Percentiles rank a stretch among this genome's conserved stretches.
These are phyloP conservation scores for Deilephila porcellus DNA, from an alignment of 2,888 invertebrate genomes.

Conservation along the genomic window DNA sequence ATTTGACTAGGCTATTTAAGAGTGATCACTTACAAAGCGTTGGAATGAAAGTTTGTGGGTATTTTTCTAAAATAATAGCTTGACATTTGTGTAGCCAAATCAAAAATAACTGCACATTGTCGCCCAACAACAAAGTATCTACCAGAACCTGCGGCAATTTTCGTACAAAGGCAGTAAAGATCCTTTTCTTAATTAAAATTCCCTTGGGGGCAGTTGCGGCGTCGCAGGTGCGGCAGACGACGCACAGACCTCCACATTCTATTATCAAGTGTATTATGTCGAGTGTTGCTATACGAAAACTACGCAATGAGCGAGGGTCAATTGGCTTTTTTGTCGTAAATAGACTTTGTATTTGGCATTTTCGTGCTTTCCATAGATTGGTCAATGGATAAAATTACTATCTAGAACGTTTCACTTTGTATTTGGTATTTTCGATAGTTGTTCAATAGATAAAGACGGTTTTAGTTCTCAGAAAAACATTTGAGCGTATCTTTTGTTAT, in stretches of 20 bases:
- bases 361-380: too few species aligned
- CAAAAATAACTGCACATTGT: background rate
- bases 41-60: too few species aligned
- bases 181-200: slow-evolving; percentile 16
- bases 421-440: too few species aligned
- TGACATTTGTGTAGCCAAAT: background rate
- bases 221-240: background rate
- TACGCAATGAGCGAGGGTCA: background rate
- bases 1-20: too few species aligned
- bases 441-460: too few species aligned
- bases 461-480: too few species aligned
- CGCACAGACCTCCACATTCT: background rate
- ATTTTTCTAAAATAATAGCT: too few species aligned
- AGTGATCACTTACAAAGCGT: too few species aligned
- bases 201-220: background rate
- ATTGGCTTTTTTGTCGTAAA: background rate
- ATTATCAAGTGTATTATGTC: slow-evolving; percentile 1
- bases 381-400: too few species aligned
- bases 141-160: background rate
- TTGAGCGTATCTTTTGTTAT: too few species aligned
- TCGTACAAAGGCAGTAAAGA: background rate
- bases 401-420: too few species aligned
- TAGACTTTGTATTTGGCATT: background rate
- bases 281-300: background rate
- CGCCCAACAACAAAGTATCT: background rate